phyloP scores from a whole-genome alignment of 1,140 invertebrate species.

The Cecropterus lyciades region DNA sequence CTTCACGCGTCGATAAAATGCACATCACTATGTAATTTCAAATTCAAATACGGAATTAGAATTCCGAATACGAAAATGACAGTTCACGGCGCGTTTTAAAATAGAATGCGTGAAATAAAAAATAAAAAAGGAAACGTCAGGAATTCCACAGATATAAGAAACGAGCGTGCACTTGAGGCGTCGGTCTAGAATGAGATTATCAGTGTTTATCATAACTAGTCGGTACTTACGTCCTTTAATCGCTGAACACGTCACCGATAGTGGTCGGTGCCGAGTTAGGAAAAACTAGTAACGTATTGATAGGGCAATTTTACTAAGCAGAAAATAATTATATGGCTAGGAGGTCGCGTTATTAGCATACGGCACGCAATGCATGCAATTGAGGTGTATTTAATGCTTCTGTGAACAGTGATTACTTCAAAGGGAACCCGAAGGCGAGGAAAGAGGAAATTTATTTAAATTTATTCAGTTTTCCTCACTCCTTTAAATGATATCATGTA shows the following conservation, averaged over 20 bases:
- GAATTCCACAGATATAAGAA: slow-evolving; percentile 53
- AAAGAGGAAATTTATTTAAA: slow-evolving; percentile 1
- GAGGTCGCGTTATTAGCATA: slow-evolving; percentile 25
- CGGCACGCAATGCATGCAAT: slow-evolving; percentile 29
- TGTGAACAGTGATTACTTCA: slow-evolving; percentile 22
- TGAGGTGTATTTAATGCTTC: slow-evolving; percentile 21
- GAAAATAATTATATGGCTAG: slow-evolving; percentile 43
- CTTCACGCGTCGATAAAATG: slow-evolving; percentile 28
- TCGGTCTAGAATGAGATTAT: slow-evolving; percentile 77
- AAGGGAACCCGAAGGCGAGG: slow-evolving; percentile 13
- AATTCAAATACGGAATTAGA: slow-evolving; percentile 29
- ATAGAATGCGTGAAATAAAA: slow-evolving; percentile 36
- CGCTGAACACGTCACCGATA: slow-evolving; percentile 73
- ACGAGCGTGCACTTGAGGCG: slow-evolving; percentile 63
- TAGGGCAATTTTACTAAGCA: slow-evolving; percentile 55
- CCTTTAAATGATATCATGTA: no score
- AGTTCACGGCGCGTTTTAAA: slow-evolving; percentile 21
- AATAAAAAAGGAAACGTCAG: slow-evolving; percentile 30
- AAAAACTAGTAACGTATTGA: slow-evolving; percentile 53
- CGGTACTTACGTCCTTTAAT: slow-evolving; percentile 78
- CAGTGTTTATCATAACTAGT: slow-evolving; percentile 75
- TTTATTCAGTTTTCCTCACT: no score
- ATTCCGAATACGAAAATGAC: slow-evolving; percentile 32
- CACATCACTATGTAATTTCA: slow-evolving; percentile 31
- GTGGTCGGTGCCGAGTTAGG: slow-evolving; percentile 48